Percentiles rank a stretch among this genome's conserved stretches.
Conservation (phyloP, 2,888 invertebrate genomes). For the Lagria hirta region DNA sequence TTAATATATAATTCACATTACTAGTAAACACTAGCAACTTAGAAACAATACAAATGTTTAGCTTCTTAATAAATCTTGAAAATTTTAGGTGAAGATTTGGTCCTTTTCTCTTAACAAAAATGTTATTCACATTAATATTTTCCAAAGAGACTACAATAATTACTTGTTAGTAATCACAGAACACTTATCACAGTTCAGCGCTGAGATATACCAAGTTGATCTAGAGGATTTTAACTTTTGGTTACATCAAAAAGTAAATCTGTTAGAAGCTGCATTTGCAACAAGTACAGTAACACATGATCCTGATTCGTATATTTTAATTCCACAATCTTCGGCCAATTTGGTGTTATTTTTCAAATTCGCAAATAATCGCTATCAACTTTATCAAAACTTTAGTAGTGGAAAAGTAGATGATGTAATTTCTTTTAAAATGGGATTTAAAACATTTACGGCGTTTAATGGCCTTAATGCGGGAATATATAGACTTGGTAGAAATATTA, state of each 20-base stretch:
- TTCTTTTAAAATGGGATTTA: constrained; percentile 48
- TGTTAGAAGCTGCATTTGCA: constrained; percentile 37
- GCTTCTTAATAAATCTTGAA: too few species aligned
- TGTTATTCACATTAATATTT: constrained; percentile 32
- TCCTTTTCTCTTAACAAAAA: constrained; percentile 38
- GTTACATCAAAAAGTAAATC: constrained; percentile 45
- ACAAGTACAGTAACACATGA: constrained; percentile 40
- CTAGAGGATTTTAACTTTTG: constrained; percentile 40
- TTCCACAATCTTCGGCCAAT: constrained; percentile 41
- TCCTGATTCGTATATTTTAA: constrained; percentile 40
- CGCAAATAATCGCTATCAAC: constrained; percentile 35
- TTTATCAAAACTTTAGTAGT: constrained; percentile 40
- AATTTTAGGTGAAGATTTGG: constrained; percentile 38
- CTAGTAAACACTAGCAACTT: too few species aligned
- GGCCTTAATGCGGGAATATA: constrained; percentile 47
- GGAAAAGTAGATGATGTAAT: constrained; percentile 38
- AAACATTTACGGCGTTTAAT: constrained; percentile 49
- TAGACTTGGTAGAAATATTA: constrained; percentile 39
- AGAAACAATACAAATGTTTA: too few species aligned
- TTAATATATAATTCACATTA: too few species aligned
- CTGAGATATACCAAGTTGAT: constrained; percentile 49
- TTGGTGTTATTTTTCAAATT: constrained; percentile 43
- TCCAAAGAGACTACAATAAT: constrained; percentile 31
- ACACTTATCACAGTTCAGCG: constrained; percentile 25
- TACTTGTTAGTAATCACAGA: constrained; percentile 42